These are phyloP conservation scores for Alsophila aescularia DNA, from an alignment of 2,888 invertebrate species.

Conservation along the genomic window DNA sequence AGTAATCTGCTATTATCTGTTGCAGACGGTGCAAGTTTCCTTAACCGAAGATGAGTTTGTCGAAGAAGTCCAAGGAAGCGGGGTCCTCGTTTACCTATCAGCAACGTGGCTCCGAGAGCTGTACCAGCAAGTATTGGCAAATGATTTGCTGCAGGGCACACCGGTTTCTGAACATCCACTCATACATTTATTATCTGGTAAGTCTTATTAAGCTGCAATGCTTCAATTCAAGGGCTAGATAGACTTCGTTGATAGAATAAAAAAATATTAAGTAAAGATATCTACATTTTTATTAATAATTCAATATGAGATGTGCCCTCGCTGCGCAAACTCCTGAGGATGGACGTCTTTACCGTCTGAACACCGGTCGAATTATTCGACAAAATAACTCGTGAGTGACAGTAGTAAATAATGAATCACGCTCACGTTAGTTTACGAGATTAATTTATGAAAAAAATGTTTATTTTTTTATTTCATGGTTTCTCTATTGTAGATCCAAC, in stretches of 20 bases:
- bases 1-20: not conserved
- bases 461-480: not conserved
- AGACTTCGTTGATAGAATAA: too few species aligned
- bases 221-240: not conserved
- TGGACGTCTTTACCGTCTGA: too few species aligned
- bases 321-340: too few species aligned
- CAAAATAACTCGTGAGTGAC: too few species aligned
- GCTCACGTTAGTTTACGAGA: too few species aligned
- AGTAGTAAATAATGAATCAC: too few species aligned
- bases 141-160: conserved; percentile 88
- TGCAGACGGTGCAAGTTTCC: conserved; percentile 75
- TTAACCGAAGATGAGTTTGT: conserved; percentile 95
- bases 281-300: too few species aligned
- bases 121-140: conserved; percentile 93
- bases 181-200: conserved; percentile 90
- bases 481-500: not conserved
- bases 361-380: too few species aligned
- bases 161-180: conserved; percentile 89
- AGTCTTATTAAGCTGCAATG: conserved; percentile 8
- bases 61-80: conserved; percentile 95
- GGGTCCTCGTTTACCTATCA: conserved; percentile 96
- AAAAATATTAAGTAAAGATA: too few species aligned
- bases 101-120: conserved; percentile 97
- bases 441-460: not conserved
- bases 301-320: too few species aligned